Conservation (phyloP, 2,797 vertebrate species). For the Chelonia mydas region DNA sequence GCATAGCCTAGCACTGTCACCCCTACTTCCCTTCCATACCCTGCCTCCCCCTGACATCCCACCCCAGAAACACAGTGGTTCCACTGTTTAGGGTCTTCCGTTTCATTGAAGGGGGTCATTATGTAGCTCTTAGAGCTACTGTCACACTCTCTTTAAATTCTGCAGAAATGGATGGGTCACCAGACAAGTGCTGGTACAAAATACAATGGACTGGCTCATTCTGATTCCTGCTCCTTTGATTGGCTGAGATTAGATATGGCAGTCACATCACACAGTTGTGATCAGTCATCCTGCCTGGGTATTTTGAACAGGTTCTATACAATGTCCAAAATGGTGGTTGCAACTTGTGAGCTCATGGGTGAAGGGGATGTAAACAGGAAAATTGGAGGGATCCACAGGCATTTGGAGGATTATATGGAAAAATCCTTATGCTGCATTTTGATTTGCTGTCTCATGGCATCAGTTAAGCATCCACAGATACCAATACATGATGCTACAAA, state of each 20-base stretch:
- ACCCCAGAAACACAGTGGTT: not conserved
- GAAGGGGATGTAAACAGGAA: not conserved
- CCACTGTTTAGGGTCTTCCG: not conserved
- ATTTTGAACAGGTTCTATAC: not conserved
- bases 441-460: not conserved
- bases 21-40: not conserved
- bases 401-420: not conserved
- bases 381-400: not conserved
- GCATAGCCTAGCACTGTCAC: not conserved
- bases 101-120: not conserved
- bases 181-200: not conserved
- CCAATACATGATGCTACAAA: not conserved
- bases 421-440: not conserved
- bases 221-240: not conserved
- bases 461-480: not conserved
- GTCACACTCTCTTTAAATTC: not conserved
- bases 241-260: not conserved
- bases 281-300: not conserved
- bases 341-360: not conserved
- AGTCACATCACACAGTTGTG: not conserved
- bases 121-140: not conserved
- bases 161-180: not conserved
- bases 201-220: not conserved
- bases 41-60: not conserved
- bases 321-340: not conserved